Percentiles rank a stretch among this genome's conserved stretches.
Evolutionary conservation across 2,113 vertebrate species (phyloP).

Genomic region (Ptilonorhynchus violaceus): DNA sequence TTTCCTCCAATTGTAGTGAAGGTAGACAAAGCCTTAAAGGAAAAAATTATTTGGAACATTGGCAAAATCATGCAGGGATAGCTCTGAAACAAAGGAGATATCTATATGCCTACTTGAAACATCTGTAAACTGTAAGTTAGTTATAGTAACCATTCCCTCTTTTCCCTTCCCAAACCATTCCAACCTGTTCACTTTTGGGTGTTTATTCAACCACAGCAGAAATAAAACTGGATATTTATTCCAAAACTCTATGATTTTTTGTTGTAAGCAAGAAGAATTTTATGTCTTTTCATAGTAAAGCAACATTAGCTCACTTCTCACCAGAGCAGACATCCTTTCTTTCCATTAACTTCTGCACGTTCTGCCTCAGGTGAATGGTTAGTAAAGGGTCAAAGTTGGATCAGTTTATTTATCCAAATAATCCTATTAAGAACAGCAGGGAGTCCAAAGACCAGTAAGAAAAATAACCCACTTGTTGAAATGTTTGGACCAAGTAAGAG

Average conservation of each 20-base stretch:
- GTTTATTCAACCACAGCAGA: background rate
- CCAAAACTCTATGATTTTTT: background rate
- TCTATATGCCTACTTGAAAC: background rate
- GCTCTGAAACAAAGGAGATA: background rate
- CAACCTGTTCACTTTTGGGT: background rate
- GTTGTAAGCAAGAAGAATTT: background rate
- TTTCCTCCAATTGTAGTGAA: background rate
- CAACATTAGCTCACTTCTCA: background rate
- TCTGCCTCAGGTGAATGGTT: background rate
- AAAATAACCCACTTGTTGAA: constrained; percentile 31
- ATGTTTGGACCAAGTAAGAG: background rate
- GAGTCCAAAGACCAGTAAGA: background rate
- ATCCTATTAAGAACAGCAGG: background rate
- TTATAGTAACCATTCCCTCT: background rate
- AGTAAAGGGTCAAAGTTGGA: background rate
- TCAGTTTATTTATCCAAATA: constrained; percentile 35
- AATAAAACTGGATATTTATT: background rate
- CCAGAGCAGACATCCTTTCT: background rate
- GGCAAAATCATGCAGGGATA: background rate
- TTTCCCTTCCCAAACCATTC: background rate
- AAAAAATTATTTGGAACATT: background rate
- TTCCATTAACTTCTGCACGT: background rate
- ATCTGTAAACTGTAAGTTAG: background rate
- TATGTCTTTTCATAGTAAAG: background rate
- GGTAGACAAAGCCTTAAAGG: background rate